These are phyloP conservation scores for Irena cyanogastra DNA, from an alignment of 2,113 vertebrate species.

Conservation along the genomic window DNA sequence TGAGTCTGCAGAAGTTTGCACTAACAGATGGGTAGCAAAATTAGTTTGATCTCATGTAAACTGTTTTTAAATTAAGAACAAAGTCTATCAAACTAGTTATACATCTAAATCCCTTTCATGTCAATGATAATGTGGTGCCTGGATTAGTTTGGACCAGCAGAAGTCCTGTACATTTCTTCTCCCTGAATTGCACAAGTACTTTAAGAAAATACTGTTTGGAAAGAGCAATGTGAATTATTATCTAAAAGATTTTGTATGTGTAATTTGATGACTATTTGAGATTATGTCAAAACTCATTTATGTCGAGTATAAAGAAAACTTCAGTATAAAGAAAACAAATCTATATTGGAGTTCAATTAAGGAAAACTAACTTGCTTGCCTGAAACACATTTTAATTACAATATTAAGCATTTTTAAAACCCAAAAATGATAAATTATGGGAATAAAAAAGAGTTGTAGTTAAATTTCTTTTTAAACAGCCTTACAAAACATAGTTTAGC, in stretches of 20 bases:
- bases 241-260: background rate
- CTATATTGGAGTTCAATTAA: background rate
- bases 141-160: background rate
- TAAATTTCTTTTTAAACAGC: background rate
- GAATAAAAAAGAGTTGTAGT: background rate
- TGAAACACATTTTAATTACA: background rate
- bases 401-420: background rate
- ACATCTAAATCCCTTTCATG: background rate
- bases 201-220: background rate
- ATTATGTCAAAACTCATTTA: background rate
- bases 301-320: background rate
- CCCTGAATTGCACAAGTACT: background rate
- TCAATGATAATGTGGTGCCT: background rate
- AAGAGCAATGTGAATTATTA: background rate
- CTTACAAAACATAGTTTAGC: background rate
- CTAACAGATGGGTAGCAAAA: background rate
- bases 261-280: background rate
- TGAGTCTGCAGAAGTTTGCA: background rate
- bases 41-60: background rate
- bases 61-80: background rate
- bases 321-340: background rate
- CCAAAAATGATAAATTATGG: rapidly evolving
- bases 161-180: background rate
- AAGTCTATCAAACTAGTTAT: background rate
- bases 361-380: background rate